Percentiles rank a stretch among this genome's conserved stretches.
Conservation (phyloP, 2,113 vertebrate species). For the Microtus ochrogaster region DNA sequence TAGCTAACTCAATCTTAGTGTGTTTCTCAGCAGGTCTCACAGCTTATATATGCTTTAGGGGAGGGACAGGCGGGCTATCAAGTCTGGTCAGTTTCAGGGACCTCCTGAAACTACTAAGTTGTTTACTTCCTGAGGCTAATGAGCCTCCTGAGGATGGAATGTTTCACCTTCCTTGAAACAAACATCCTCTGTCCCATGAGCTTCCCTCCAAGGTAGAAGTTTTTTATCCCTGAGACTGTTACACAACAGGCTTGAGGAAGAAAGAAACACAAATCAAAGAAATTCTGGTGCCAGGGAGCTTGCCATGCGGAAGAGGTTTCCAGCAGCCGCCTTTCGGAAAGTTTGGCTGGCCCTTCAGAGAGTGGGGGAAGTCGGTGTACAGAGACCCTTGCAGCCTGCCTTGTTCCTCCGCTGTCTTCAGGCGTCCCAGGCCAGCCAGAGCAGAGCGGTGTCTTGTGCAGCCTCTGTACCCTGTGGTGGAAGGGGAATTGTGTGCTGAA, state of each 20-base stretch:
- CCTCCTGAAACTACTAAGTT: background rate
- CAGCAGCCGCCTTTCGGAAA: background rate
- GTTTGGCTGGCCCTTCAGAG: background rate
- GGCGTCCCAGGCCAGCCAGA: too few species aligned
- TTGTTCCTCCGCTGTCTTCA: too few species aligned
- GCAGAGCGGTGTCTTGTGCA: background rate
- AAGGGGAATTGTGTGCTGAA: background rate
- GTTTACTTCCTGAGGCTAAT: background rate
- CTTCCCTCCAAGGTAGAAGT: background rate
- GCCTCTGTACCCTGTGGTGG: background rate
- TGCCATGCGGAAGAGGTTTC: background rate
- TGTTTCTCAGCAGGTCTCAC: too few species aligned
- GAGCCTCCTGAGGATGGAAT: background rate
- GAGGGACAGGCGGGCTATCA: background rate
- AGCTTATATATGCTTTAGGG: background rate
- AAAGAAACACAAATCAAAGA: background rate
- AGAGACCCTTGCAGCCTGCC: background rate
- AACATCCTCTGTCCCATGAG: background rate
- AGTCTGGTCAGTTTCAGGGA: background rate
- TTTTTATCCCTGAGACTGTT: background rate
- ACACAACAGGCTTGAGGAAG: background rate
- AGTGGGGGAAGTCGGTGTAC: background rate
- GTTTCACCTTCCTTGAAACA: background rate
- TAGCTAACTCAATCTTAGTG: background rate
- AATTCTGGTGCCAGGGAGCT: background rate